A percentile compares a stretch with the other conserved stretches of the same genome.
These are phyloP conservation scores for Hydropsyche tenuis DNA, from an alignment of 1,140 invertebrate species.

Conservation along the genomic window DNA sequence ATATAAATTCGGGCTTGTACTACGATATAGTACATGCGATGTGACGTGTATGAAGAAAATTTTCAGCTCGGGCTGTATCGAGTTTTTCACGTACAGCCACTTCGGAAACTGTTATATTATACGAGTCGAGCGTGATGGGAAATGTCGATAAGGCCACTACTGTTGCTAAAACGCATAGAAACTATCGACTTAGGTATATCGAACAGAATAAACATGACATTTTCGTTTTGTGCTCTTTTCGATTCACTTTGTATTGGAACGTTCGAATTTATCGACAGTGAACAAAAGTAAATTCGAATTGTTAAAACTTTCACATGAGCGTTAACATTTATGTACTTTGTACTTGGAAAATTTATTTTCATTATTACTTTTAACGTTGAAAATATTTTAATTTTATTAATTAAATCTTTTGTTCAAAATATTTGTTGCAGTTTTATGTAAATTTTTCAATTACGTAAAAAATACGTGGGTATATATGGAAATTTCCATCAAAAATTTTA, in stretches of 20 bases:
- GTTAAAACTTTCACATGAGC: too few species aligned
- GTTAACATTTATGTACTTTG: too few species aligned
- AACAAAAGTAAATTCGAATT: too few species aligned
- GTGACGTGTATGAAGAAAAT: not conserved
- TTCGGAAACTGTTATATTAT: not conserved
- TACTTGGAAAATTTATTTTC: not conserved
- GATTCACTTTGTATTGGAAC: not conserved
- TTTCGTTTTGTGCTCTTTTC: not conserved
- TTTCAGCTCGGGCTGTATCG: conserved; percentile 10
- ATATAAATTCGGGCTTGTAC: conserved; percentile 27
- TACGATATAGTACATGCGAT: not conserved
- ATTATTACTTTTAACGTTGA: not conserved
- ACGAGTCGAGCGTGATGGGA: not conserved
- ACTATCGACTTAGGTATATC: not conserved
- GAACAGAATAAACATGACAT: not conserved
- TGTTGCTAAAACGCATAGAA: not conserved
- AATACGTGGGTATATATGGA: too few species aligned
- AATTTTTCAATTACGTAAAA: too few species aligned
- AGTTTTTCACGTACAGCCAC: conserved; percentile 9
- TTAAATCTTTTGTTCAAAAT: too few species aligned
- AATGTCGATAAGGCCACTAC: not conserved
- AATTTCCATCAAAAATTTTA: too few species aligned
- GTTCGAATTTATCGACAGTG: too few species aligned
- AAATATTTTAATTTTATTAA: not conserved
- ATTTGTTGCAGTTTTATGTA: too few species aligned